Base-by-base conservation (phyloP, 2,888 invertebrate species). In the Ochlodes sylvanus region DNA sequence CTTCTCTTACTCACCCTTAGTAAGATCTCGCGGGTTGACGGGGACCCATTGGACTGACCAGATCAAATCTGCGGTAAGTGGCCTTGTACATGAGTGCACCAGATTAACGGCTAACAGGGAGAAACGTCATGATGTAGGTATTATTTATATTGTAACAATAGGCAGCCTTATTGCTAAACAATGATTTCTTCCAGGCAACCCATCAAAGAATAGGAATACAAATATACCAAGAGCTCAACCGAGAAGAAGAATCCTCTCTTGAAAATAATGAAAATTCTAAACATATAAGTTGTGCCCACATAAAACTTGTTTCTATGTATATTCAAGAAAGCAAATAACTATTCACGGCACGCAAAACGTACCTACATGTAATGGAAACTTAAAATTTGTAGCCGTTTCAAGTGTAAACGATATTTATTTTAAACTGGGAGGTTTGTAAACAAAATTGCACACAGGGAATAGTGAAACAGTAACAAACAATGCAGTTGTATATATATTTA, bases 401-500 rank as follows among this genome's bases (percentile, higher is more conserved):
- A 58, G 38, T 56, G 47, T 60, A 66, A 60, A 58, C 52, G 52
- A 56, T 63, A 68, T 68, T 68, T 68, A 68, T 68, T 63, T 63
- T 57, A 52, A 52, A 57, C 63, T 50, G 34, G 65, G 68, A 65
- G 47, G 54, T 69, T 71, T 64, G 68, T 71, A 69, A 71, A 72
- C 71, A 71, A 72, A 72, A 74, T 74, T 64, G 72, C 70, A 69
- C 65, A 69, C 34, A 61, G 58, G 61, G 66, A 70, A 70, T 70
- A 70, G 69, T 70, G 71, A 69, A 72, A 69, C 70, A 58, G 67
- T 69, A 69, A 57, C 68, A 74, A 74, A 78, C 73, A 76, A 74
- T 74, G 73, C 73, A 69, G 52, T 67, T 61, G 76, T 77, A 76
- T 76, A 76, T 76, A 77, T 89, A 83, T 88, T 89, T 88, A 88